Base-by-base conservation (phyloP, 2,888 invertebrate genomes). In the Chrysomela aeneicollis region DNA sequence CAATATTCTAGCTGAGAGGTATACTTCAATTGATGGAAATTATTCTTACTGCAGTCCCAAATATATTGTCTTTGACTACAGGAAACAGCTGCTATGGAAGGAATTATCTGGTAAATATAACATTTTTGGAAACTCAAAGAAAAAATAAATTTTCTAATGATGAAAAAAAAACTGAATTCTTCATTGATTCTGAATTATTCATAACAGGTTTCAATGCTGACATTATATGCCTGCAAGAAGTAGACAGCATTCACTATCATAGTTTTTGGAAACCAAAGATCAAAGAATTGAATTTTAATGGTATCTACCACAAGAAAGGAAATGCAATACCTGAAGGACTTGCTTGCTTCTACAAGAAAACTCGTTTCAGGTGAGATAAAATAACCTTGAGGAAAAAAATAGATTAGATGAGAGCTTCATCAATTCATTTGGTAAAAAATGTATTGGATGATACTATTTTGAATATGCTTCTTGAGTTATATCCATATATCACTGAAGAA, bases 181-280 rank as follows among this genome's bases (percentile, higher is more conserved):
- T n/a, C n/a, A n/a, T n/a, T n/a, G n/a, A n/a, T n/a, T n/a, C n/a
- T n/a, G n/a, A n/a, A n/a, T n/a, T n/a, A n/a, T n/a, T n/a, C 26
- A 32, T 37, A 32, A 9, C 71, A 89, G 95, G 94, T n/a, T 97
- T 95, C 79, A 92, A 97, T 84, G 89, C 90, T 42, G 97, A 98
- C 81, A 84, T 98, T 57, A 84, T 96, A 59, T 97, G 97, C 74
- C 84, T 98, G 12, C 97, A 98, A 87, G 98, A 98, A 86, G 94
- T 97, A 0, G 97, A 98, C 80, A 80, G 79, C 10, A 92, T 90
- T 83, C 85, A 95, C 52, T 96, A 91, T 81, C 82, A 87, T 6
- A 78, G 86, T 68, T 92, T 91, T 76, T 84, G 96, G 22, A 75
- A 79, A 46, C 87, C 89, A 2, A 83, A 89, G 30, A 82, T 96